A percentile compares a stretch with the other conserved stretches of the same genome.
Evolutionary conservation across 2,797 vertebrate genomes (phyloP).

Genomic region (Hippocampus kuda): DNA sequence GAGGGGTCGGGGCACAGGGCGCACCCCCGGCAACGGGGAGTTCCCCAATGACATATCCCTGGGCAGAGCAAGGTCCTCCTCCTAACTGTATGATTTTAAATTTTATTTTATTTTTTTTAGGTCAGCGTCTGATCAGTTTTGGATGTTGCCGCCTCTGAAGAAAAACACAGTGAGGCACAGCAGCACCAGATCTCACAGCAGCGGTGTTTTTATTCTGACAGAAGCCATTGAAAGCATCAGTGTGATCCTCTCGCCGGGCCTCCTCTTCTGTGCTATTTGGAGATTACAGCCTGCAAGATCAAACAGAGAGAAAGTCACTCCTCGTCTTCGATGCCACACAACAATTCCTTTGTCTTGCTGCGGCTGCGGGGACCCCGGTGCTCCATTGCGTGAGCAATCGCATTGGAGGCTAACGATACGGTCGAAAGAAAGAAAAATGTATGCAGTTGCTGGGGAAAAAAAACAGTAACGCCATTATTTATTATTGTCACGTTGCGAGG

Average conservation of each 20-base stretch:
- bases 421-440: not conserved
- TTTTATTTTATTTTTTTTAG: slow-evolving; percentile 14
- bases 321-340: slow-evolving; percentile 45
- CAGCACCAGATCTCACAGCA: slow-evolving; percentile 51
- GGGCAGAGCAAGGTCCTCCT: slow-evolving; percentile 17
- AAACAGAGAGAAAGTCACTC: slow-evolving; percentile 60
- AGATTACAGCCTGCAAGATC: slow-evolving; percentile 65
- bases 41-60: slow-evolving; percentile 59
- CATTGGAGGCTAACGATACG: not conserved
- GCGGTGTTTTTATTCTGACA: slow-evolving; percentile 52
- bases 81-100: not conserved
- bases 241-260: slow-evolving; percentile 39
- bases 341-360: slow-evolving; percentile 46
- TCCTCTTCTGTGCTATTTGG: slow-evolving; percentile 39
- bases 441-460: not conserved
- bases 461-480: too few species aligned
- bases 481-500: too few species aligned
- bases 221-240: slow-evolving; percentile 56
- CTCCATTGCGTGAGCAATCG: not conserved
- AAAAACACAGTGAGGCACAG: slow-evolving; percentile 34
- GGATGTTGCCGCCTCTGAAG: slow-evolving; percentile 19
- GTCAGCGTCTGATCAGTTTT: slow-evolving; percentile 23
- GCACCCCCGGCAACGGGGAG: slow-evolving; percentile 48
- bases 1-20: slow-evolving; percentile 48
- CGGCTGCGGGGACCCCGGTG: slow-evolving; percentile 17